Percentiles rank a stretch among this genome's conserved stretches.
Evolutionary conservation across 2,113 vertebrate species (phyloP).

Genomic region (Mesitornis unicolor): DNA sequence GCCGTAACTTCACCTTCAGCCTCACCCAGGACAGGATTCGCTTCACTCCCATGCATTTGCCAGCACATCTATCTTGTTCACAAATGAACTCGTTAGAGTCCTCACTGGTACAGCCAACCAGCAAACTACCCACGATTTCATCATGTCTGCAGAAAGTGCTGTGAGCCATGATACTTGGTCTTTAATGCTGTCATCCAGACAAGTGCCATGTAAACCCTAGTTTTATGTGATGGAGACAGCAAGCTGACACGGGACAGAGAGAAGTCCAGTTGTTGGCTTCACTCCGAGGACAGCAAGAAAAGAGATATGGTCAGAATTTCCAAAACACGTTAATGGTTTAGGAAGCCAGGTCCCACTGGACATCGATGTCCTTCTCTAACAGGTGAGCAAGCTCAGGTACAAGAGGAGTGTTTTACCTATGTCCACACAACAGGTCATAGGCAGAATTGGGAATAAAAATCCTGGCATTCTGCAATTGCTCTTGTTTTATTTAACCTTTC

Average conservation of each 20-base stretch:
- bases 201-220: background rate
- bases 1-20: background rate
- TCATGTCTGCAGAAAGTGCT: background rate
- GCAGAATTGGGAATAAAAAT: background rate
- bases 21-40: background rate
- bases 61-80: background rate
- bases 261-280: background rate
- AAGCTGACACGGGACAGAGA: background rate
- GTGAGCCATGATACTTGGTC: background rate
- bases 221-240: background rate
- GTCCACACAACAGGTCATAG: background rate
- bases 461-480: background rate
- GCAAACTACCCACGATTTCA: rapidly evolving
- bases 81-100: rapidly evolving
- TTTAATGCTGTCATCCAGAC: background rate
- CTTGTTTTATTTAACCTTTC: background rate
- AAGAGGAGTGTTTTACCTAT: background rate
- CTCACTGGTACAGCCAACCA: background rate
- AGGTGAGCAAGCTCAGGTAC: background rate
- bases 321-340: background rate
- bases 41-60: background rate
- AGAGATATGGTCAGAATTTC: background rate
- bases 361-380: background rate
- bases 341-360: background rate
- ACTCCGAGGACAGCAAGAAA: background rate